These are phyloP conservation scores for Axinella damicornis DNA, from an alignment of 37 sponge, comb jelly and placozoan genomes.

Conservation along the genomic window DNA sequence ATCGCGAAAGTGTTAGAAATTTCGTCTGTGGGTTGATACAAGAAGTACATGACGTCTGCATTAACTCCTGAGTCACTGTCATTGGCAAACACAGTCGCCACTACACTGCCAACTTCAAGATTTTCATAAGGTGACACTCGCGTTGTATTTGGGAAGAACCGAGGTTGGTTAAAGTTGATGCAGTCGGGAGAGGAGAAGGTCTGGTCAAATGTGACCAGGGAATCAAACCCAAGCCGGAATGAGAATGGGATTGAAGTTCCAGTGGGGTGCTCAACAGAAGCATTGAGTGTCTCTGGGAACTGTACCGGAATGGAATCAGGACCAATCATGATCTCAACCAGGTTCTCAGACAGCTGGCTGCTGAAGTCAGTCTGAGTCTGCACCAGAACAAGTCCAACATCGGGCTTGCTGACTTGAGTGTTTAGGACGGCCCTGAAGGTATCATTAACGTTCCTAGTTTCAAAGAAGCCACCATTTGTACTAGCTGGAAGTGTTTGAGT, in stretches of 20 bases:
- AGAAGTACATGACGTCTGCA: slow-evolving; percentile 33
- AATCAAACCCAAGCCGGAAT: slow-evolving; percentile 52
- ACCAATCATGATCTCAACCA: slow-evolving; percentile 12
- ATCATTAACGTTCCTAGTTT: not conserved
- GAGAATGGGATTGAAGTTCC: slow-evolving; percentile 12
- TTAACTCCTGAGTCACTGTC: slow-evolving; percentile 70
- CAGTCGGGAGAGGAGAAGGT: slow-evolving; percentile 62
- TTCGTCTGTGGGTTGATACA: slow-evolving; percentile 2
- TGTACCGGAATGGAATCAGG: slow-evolving; percentile 10
- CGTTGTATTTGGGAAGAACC: slow-evolving; percentile 33
- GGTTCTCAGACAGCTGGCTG: not conserved
- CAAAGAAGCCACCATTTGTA: slow-evolving; percentile 62
- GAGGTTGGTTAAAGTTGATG: slow-evolving; percentile 57
- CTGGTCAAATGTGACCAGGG: slow-evolving; percentile 38
- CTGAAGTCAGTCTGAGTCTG: slow-evolving; percentile 41
- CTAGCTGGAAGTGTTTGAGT: not conserved
- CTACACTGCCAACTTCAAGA: slow-evolving; percentile 2
- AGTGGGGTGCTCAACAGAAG: slow-evolving; percentile 9
- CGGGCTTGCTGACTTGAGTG: slow-evolving; percentile 16
- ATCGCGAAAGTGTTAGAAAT: slow-evolving; percentile 47
- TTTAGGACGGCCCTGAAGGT: slow-evolving; percentile 5
- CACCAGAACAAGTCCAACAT: slow-evolving; percentile 42
- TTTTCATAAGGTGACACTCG: slow-evolving; percentile 21
- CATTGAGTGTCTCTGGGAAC: slow-evolving; percentile 48
- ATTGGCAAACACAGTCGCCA: slow-evolving; percentile 66